Evolutionary conservation across 2,113 vertebrate genomes (phyloP), one percentile per base, ranked within the genome.

Genomic region (Fulmarus glacialis): DNA sequence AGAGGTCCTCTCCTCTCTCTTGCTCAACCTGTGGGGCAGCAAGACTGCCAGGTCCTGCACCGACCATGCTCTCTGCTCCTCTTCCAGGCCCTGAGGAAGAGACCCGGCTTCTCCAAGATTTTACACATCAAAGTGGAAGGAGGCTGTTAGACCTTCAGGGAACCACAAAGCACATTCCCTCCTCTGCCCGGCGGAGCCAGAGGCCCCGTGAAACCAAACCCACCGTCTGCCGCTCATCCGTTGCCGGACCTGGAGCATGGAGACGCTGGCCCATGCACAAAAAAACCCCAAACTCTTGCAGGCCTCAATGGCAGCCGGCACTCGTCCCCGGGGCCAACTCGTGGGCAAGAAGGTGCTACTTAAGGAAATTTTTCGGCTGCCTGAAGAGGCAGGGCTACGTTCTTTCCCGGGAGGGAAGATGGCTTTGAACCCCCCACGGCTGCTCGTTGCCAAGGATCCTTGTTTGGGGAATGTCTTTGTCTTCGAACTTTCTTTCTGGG

Each of bases 71-170:
- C 6, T 58, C 47, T 56, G 11, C 78, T 62, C 77, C 47, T 86
- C 26, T 95, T 97, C 45, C 96, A 99, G 99, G 99, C 99, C 84
- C 98, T 99, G 93, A 99, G 99, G 96, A 99, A 99, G 79, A 99
- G 99, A 94, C 99, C 99, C 0, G 99, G 99, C 85, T 99, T 99
- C 98, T 99, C 99, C 93, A 99, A 99, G 98, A 99, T 99, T 56
- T 98, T 99, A 96, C 99, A 99, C 48, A 98, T 99, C 96, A 99
- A 99, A 97, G 99, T 99, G 80, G 99, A 99, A 93, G 98, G 98
- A 67, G 96, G 99, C 97, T 99, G 99, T 98, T 99, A 99, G 99
- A 98, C 97, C 97, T 97, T 91, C 50, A 75, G 94, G 96, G 97
- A 96, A 91, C 67, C 87, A 71, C 94, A 67, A 93, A 92, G 93